phyloP scores from a whole-genome alignment of 1,140 invertebrate genomes.

The Drosophila gunungcola region DNA sequence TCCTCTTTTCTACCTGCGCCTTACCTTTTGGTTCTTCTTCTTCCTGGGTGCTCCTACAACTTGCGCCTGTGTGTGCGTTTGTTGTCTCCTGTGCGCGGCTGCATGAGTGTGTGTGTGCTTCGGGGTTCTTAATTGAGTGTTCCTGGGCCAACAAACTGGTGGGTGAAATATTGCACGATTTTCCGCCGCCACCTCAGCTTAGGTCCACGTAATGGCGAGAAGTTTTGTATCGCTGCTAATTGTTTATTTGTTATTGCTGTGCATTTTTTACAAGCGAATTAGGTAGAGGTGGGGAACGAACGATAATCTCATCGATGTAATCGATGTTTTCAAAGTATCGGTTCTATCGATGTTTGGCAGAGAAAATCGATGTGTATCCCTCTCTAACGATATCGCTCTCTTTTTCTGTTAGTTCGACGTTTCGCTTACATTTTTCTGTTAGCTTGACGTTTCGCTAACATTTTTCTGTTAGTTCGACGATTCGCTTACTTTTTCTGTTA shows the following conservation, averaged over 20 bases:
- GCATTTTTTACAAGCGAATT: no score
- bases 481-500: no score
- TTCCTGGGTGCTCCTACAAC: constrained; percentile 34
- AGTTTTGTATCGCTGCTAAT: constrained; percentile 10
- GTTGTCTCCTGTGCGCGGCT: constrained; percentile 40
- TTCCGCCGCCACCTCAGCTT: constrained; percentile 5
- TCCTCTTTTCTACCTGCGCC: constrained; percentile 33
- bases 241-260: constrained; percentile 46
- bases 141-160: constrained; percentile 1
- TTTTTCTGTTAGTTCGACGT: no score
- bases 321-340: no score
- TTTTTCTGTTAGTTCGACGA: no score
- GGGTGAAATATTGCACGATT: constrained; percentile 9
- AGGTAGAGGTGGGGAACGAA: no score
- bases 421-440: no score
- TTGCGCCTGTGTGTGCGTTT: constrained; percentile 40
- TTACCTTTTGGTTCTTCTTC: constrained; percentile 47
- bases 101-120: constrained; percentile 23
- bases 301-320: no score
- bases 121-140: constrained; percentile 12
- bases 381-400: no score
- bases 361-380: no score
- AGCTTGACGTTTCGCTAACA: no score
- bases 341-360: no score
- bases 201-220: constrained; percentile 20